Conservation (phyloP, 1,140 invertebrate species). For the Heliconius hermathena region DNA sequence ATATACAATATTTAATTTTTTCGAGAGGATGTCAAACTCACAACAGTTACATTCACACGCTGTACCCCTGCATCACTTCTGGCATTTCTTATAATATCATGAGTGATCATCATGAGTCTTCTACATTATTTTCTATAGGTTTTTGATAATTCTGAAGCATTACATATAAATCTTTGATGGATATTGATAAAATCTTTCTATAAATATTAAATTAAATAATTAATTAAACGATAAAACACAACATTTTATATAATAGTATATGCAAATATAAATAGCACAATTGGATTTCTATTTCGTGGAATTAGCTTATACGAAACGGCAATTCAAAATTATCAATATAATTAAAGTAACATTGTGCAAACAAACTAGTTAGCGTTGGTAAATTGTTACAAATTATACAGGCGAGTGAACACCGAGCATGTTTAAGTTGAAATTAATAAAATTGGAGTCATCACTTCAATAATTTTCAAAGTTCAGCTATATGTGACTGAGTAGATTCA, state of each 20-base stretch:
- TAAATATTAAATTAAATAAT: background rate
- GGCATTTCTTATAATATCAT: too few relatives aligned
- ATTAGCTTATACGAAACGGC: background rate
- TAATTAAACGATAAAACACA: background rate
- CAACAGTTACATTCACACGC: too few relatives aligned
- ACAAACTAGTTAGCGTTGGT: conserved; percentile 9
- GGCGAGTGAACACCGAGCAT: background rate
- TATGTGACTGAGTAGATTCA: background rate
- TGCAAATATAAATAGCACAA: background rate
- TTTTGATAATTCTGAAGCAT: too few relatives aligned
- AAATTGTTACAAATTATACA: background rate
- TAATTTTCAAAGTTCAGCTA: background rate
- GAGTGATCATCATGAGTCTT: too few relatives aligned
- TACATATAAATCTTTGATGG: too few relatives aligned
- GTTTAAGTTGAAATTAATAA: background rate
- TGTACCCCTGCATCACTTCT: too few relatives aligned
- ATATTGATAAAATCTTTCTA: too few relatives aligned
- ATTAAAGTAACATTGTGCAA: conserved; percentile 13
- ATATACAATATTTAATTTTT: too few relatives aligned
- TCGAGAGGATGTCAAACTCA: too few relatives aligned
- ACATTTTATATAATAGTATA: background rate
- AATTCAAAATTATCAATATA: conserved; percentile 8
- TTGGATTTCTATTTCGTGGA: background rate
- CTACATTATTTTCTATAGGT: too few relatives aligned
- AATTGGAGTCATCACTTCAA: background rate